phyloP scores from a whole-genome alignment of 2,113 vertebrate genomes.

The Corydoras maculifer region DNA sequence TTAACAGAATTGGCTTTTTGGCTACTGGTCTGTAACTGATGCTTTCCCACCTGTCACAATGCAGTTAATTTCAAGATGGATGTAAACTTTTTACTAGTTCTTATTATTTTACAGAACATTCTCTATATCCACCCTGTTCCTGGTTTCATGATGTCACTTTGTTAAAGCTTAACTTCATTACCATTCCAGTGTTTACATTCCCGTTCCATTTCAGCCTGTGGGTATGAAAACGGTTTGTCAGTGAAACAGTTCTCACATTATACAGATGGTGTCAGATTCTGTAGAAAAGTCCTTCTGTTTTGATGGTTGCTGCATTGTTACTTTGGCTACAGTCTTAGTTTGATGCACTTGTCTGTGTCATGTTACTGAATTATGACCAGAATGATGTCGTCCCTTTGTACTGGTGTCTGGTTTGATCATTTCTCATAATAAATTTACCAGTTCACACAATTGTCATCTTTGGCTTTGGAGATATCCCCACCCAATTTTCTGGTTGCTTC shows the following conservation, averaged over 20 bases:
- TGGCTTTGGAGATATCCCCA: neutral
- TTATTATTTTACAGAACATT: neutral
- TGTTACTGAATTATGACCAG: constrained; percentile 2
- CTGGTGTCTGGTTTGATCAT: constrained; percentile 11
- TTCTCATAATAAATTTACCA: constrained; percentile 29
- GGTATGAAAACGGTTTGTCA: neutral
- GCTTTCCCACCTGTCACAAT: neutral
- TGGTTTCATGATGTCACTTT: no score
- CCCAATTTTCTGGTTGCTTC: no score
- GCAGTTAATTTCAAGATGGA: neutral
- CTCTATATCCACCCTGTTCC: no score
- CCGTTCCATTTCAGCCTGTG: neutral
- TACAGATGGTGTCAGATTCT: neutral
- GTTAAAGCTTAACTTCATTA: neutral
- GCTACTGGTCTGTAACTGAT: constrained; percentile 3
- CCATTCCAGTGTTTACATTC: constrained; percentile 15
- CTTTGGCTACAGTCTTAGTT: neutral
- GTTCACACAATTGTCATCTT: neutral
- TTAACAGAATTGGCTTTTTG: constrained; percentile 2
- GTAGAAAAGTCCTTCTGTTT: neutral
- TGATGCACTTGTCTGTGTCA: neutral
- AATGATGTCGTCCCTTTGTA: constrained; percentile 6
- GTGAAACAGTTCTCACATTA: neutral
- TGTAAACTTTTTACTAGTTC: no score
- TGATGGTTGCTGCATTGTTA: neutral